Evolutionary conservation across 2,113 vertebrate species (phyloP).

Genomic region (Anser brachyrhynchus): DNA sequence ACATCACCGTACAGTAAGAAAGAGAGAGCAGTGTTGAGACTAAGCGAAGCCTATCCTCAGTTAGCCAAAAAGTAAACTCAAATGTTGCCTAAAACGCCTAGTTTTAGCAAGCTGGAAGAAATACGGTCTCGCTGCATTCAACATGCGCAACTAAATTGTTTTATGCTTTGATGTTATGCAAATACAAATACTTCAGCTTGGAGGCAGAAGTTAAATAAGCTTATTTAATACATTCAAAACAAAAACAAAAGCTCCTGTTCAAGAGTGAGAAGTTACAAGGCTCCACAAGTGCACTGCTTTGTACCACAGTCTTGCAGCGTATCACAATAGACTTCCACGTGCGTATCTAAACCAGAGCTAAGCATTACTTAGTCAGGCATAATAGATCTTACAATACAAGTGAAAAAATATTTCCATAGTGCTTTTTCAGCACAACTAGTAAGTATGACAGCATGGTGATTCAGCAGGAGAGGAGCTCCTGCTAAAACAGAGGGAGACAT

Average conservation of each 20-base stretch:
- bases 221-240: background rate
- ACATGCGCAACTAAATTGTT: background rate
- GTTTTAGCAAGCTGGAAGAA: background rate
- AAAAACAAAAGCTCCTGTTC: background rate
- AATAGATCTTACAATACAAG: background rate
- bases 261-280: background rate
- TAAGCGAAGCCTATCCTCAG: background rate
- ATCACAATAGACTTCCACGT: background rate
- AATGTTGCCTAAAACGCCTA: background rate
- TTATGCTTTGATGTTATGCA: background rate
- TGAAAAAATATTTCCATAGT: constrained; percentile 16
- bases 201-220: constrained; percentile 3
- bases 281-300: background rate
- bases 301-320: background rate
- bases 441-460: background rate
- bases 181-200: constrained; percentile 2
- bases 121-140: background rate
- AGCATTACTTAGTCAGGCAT: background rate
- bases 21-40: background rate
- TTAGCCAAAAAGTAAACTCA: background rate
- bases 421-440: constrained; percentile 3
- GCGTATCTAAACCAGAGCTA: background rate
- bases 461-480: constrained; percentile 5
- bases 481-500: background rate
- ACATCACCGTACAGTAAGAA: background rate